Evolutionary conservation across 2,888 invertebrate genomes (phyloP).

Genomic region (Clusia tigrina): DNA sequence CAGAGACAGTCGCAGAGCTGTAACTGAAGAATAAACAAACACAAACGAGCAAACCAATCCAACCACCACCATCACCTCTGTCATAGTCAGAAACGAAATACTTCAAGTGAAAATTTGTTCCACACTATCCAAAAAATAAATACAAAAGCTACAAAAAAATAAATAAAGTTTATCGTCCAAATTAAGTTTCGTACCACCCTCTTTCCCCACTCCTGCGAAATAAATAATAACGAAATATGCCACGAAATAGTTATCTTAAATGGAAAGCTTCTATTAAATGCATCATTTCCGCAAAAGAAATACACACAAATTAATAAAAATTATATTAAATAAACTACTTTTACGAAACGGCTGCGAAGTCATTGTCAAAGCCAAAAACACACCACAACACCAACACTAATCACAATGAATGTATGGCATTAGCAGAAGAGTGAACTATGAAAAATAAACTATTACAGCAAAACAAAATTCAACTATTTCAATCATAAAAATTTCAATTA

Average conservation of each 20-base stretch:
- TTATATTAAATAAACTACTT: constrained; percentile 30
- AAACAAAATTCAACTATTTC: constrained; percentile 46
- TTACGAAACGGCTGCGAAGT: constrained; percentile 4
- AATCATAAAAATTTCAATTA: constrained; percentile 37
- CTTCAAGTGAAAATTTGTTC: no score
- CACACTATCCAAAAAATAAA: constrained; percentile 11
- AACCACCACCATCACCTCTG: background rate
- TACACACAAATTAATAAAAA: constrained; percentile 10
- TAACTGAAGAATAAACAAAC: background rate
- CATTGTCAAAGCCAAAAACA: constrained; percentile 14
- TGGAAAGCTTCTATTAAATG: constrained; percentile 52
- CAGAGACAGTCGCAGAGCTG: constrained; percentile 1
- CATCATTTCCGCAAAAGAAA: constrained; percentile 32
- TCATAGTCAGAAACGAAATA: background rate
- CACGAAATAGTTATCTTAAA: constrained; percentile 48
- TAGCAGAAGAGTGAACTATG: constrained; percentile 15
- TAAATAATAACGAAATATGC: background rate
- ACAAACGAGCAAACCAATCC: constrained; percentile 13
- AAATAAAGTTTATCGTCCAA: no score
- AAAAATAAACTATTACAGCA: constrained; percentile 33
- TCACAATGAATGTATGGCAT: background rate
- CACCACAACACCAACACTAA: constrained; percentile 20
- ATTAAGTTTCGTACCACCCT: no score
- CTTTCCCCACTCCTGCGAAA: no score
- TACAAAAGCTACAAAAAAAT: background rate